Evolutionary conservation across 2,888 invertebrate genomes (phyloP), one percentile per base, ranked within the genome.

Genomic region (Drosophila falleni): DNA sequence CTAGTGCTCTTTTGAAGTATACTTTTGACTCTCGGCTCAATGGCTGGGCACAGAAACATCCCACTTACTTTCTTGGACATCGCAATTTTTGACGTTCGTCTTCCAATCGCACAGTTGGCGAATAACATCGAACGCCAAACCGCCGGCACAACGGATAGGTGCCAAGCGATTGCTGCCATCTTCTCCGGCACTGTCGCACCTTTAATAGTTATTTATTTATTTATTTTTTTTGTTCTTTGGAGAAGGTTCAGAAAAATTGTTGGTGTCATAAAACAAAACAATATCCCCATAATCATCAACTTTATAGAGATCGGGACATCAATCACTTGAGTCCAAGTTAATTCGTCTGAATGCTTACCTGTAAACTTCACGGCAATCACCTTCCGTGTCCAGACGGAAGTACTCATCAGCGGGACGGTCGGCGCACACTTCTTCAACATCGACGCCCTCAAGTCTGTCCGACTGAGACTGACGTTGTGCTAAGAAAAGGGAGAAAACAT

Each of bases 41-140:
- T 58, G 58, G 35, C 87, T 89, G 61, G 69, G 62, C 71, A 23
- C 75, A 61, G 64, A 73, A 54, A 55, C 42, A 61, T 71, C 78
- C 92, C 93, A 96, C 97, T 98, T 97, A 98, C 98, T 98, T 95
- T 97, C 97, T 94, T 96, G 90, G 93, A 95, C 94, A 94, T 97
- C 96, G 95, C 98, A 98, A 95, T 97, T 98, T 95, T 97, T 97
- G 94, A 98, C 98, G 95, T 97, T 95, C 93, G 97, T 95, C 95
- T 96, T 98, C 98, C 98, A 98, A 94, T 98, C 97, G 94, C 98
- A 98, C 91, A 97, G 98, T 94, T 98, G 98, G 91, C 97, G 95
- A 93, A 96, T 96, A 93, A 98, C 96, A 95, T 98, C 98, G 94
- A 98, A 98, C 92, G 97, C 97, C 93, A 98, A 95, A 93, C 97